A percentile compares a stretch with the other conserved stretches of the same genome.
These are phyloP conservation scores for Brachionus plicatilis DNA, from an alignment of 1,140 invertebrate genomes.

Conservation along the genomic window DNA sequence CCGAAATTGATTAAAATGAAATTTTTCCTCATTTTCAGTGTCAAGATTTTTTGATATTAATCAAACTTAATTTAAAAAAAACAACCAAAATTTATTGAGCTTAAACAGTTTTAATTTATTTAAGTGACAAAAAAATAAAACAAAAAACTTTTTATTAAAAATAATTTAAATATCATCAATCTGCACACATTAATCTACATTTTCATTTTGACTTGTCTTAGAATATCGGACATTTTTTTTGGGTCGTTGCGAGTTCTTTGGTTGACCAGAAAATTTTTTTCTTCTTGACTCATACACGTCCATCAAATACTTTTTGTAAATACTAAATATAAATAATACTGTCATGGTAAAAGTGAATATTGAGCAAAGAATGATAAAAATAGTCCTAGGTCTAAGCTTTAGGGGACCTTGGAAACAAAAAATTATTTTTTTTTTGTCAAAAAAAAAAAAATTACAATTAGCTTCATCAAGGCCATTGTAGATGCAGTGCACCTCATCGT, in stretches of 20 bases:
- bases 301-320: background rate
- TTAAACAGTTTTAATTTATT: too few species aligned
- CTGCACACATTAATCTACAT: background rate
- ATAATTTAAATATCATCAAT: too few species aligned
- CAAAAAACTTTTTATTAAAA: too few species aligned
- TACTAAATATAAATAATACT: conserved; percentile 26
- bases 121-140: too few species aligned
- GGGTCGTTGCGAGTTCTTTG: background rate
- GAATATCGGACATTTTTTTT: background rate
- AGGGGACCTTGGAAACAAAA: conserved; percentile 22
- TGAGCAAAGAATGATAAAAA: conserved; percentile 13
- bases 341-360: conserved; percentile 8
- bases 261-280: background rate
- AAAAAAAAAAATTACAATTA: conserved; percentile 26
- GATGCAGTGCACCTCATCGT: background rate
- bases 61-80: too few species aligned
- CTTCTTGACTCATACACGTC: background rate
- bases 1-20: too few species aligned
- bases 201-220: background rate
- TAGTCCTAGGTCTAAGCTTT: background rate
- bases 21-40: too few species aligned
- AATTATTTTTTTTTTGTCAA: background rate
- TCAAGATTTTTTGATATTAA: too few species aligned
- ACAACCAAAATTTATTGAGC: too few species aligned
- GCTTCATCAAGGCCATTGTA: conserved; percentile 10